Base-by-base conservation (phyloP, 2,113 vertebrate species). In the Neogale vison region DNA sequence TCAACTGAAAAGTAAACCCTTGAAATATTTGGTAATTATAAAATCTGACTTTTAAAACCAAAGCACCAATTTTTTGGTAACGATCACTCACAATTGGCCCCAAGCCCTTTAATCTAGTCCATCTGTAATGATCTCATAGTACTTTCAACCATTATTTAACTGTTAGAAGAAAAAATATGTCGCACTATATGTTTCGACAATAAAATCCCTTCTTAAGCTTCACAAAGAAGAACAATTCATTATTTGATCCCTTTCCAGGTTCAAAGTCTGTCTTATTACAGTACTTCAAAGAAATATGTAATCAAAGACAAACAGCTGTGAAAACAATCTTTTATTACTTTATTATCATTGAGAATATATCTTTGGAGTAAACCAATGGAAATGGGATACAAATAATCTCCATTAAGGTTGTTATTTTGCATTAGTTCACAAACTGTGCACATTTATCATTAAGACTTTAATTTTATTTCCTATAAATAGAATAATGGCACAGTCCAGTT, bases 231-330 rank as follows among this genome's bases (percentile, higher is more conserved):
- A 99, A 99, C 98, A 99, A 99, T 99, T 99, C 99, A 99, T 99
- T 99, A 99, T 99, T 99, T 99, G 99, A 99, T 99, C 99, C 99
- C 99, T 98, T 99, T 99, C 99, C 99, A 99, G 99, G 99, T 99
- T 99, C 99, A 99, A 99, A 99, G 99, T 99, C 99, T 99, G 99
- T 99, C 99, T 99, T 99, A 99, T 98, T 99, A 99, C 99, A 99
- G 99, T 99, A 99, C 99, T 99, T 99, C 99, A 99, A 99, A 99
- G 99, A 99, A 98, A 99, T 99, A 98, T 98, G 99, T 99, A 99
- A 99, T 99, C 99, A 99, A 99, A 99, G 99, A 99, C 99, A 99
- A 98, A 99, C 99, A 99, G 99, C 99, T 99, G 99, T 99, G 99
- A 99, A 99, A 99, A 99, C 99, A 99, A 99, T 99, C 99, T 99